phyloP scores from a whole-genome alignment of 2,797 vertebrate species.

The Podargus strigoides region DNA sequence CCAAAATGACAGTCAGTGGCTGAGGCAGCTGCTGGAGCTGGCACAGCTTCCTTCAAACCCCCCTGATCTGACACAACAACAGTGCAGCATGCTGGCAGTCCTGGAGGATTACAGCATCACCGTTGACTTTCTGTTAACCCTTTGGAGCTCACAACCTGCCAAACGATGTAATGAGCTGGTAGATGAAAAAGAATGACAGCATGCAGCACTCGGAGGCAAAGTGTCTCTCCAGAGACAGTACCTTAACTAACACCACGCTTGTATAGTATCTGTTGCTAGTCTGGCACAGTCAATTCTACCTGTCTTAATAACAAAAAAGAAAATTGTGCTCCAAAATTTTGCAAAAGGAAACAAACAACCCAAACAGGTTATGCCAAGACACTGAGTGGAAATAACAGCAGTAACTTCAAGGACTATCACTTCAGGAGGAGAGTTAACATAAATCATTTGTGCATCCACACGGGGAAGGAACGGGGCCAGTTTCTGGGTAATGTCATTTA shows the following conservation, averaged over 20 bases:
- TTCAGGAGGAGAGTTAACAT: neutral
- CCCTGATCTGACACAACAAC: conserved; percentile 17
- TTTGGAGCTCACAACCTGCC: neutral
- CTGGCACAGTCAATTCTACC: neutral
- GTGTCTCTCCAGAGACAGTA: neutral
- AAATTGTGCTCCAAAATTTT: neutral
- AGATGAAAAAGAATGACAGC: neutral
- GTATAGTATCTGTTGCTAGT: neutral
- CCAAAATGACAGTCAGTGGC: conserved; percentile 27
- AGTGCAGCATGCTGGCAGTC: conserved; percentile 49
- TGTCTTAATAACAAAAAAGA: neutral
- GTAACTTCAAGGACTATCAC: neutral
- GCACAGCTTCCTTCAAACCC: neutral
- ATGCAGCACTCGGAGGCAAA: neutral
- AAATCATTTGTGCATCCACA: neutral
- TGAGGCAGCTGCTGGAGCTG: conserved; percentile 25
- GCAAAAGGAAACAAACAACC: neutral
- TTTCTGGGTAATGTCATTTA: neutral
- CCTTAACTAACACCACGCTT: neutral
- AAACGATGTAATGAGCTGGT: fast-evolving
- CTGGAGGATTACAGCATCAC: conserved; percentile 51
- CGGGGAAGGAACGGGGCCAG: fast-evolving
- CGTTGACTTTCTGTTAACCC: conserved; percentile 18
- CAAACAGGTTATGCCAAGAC: neutral
- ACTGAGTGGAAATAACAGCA: neutral